Percentiles rank a stretch among this genome's conserved stretches.
Conservation (phyloP, 37 sponge, comb jelly and placozoan genomes). For the Hormiphora californensis region DNA sequence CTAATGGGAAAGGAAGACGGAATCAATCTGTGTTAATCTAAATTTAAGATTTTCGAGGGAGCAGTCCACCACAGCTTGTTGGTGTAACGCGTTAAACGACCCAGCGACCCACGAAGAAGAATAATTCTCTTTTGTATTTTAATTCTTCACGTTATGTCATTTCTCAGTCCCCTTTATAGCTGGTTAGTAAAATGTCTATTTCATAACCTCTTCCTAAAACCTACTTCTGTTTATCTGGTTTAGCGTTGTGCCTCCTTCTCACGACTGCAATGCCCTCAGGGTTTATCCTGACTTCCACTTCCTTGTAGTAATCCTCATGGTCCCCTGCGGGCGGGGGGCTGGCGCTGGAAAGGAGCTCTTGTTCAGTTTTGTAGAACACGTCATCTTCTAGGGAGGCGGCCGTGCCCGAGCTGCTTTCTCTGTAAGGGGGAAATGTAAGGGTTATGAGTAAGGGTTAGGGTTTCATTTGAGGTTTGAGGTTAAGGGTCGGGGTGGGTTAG, state of each 20-base stretch:
- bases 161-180: neutral
- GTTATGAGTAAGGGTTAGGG: no score
- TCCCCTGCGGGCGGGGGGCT: neutral
- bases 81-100: no score
- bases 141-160: no score
- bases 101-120: no score
- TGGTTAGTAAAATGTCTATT: neutral
- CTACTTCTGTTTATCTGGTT: neutral
- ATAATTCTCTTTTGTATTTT: no score
- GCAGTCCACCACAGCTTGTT: no score
- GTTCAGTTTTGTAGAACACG: constrained; percentile 33
- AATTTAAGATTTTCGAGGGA: no score
- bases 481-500: no score
- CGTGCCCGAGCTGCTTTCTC: constrained; percentile 12
- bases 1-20: no score
- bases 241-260: neutral
- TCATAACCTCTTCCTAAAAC: neutral
- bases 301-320: constrained; percentile 43
- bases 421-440: no score
- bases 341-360: neutral
- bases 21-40: no score
- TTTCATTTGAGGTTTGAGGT: no score
- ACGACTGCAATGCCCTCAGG: constrained; percentile 51
- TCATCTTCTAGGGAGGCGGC: neutral
- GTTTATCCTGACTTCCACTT: constrained; percentile 30